Evolutionary conservation across 2,888 invertebrate genomes (phyloP), one percentile per base, ranked within the genome.

Genomic region (Eupithecia subumbrata): DNA sequence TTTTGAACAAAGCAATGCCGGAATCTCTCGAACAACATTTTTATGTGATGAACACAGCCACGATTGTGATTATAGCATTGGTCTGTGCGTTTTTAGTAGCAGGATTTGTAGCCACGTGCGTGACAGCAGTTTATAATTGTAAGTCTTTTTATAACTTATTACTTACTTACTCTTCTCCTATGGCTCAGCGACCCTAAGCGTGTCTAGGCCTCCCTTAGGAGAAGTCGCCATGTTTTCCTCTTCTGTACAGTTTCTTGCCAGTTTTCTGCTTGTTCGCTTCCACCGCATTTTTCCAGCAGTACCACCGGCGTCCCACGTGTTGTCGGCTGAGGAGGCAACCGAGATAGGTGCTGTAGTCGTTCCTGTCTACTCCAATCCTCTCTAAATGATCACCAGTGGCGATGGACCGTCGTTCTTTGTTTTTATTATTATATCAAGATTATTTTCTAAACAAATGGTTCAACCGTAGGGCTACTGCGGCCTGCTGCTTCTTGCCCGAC

Each of bases 91-190:
- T 91, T 0, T 72, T 92, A 40, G 30, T 88, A 1, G 89, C 90
- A 86, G 85, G 86, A 4, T 90, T 92, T 69, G 77, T 90, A 5
- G 84, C 91, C n/a, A 82, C 91, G 86, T 92, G 90, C 73, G 78
- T 89, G 45, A 91, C 89, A 81, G 81, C 91, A 75, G 79, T 30
- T 63, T 63, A 7, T 30, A 30, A 16, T 16, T 63, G 25, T 63
- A 63, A 63, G 30, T 30, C 30, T 30, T 63, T 30, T 8, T 52
- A 22, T 52, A 18, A 18, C 7, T 16, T 45, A 45, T 2, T 43
- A 12, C 45, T 16, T 48, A 48, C 18, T 16, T 14, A 45, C 4
- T 45, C n/a, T 16, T 16, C 40, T 40, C 40, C 40, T 11, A 40
- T 16, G 45, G 4, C 45, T 9, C 18, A 52, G 52, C 3, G 52